A percentile compares a stretch with the other conserved stretches of the same genome.
These are phyloP conservation scores for Otus sunia DNA, from an alignment of 2,113 vertebrate species.

Conservation along the genomic window DNA sequence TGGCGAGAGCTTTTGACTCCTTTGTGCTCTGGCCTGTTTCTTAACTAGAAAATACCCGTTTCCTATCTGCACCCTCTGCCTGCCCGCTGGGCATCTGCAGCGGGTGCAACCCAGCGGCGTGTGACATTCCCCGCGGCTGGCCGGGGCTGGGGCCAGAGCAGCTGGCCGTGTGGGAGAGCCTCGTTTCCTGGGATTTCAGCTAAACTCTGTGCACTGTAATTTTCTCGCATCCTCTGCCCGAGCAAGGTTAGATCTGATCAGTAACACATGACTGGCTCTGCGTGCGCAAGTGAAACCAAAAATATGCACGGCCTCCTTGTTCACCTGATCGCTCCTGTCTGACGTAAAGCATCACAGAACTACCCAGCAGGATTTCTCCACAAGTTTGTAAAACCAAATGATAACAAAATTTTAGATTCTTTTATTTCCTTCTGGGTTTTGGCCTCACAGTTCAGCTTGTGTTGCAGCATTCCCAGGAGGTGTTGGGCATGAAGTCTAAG, in stretches of 20 bases:
- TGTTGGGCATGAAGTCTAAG: background rate
- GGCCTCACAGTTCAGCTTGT: background rate
- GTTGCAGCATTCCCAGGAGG: background rate
- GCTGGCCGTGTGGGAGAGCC: accelerated
- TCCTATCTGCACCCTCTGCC: background rate
- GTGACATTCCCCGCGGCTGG: accelerated
- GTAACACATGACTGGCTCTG: background rate
- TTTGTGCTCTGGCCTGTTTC: background rate
- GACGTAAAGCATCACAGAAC: background rate
- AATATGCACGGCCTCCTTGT: background rate
- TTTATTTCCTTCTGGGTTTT: background rate
- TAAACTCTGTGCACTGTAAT: background rate
- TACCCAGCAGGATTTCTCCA: background rate
- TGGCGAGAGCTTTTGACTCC: background rate
- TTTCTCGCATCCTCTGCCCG: background rate
- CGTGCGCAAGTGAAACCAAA: background rate
- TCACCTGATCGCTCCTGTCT: background rate
- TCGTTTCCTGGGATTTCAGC: background rate
- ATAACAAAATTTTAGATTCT: background rate
- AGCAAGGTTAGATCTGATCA: background rate
- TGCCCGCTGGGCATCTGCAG: background rate
- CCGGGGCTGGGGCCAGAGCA: background rate
- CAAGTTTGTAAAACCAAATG: background rate
- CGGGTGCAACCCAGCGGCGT: accelerated
- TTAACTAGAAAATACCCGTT: accelerated